Conservation (phyloP, 2,888 invertebrate species). For the Sinodicranocentrus sp. region DNA sequence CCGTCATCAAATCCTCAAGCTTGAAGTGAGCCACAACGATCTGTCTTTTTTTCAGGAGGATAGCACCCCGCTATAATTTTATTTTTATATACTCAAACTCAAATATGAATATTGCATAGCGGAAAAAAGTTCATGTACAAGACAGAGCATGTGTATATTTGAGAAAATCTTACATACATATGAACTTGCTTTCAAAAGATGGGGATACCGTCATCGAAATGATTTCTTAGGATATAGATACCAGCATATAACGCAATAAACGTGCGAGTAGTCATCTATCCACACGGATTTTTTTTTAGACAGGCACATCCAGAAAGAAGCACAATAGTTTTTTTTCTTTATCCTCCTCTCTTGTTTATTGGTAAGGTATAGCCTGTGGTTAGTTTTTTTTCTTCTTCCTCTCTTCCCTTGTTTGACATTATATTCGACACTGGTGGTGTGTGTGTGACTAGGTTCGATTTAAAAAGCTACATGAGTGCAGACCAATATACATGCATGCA, state of each 20-base stretch:
- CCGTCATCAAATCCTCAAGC: too few relatives aligned
- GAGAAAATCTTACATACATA: too few relatives aligned
- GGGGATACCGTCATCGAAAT: slow-evolving; percentile 1
- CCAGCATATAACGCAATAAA: too few relatives aligned
- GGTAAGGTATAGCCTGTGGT: slow-evolving; percentile 55
- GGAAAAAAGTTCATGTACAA: too few relatives aligned
- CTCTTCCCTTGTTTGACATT: slow-evolving; percentile 55
- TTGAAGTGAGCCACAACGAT: too few relatives aligned
- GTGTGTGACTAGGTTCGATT: slow-evolving; percentile 25
- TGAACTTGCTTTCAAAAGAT: too few relatives aligned
- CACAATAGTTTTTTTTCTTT: slow-evolving; percentile 11
- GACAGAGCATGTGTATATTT: too few relatives aligned
- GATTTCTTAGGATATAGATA: background rate
- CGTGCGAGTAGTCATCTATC: background rate
- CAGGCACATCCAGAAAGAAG: slow-evolving; percentile 28
- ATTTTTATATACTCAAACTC: too few relatives aligned
- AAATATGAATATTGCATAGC: too few relatives aligned
- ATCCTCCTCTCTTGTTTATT: slow-evolving; percentile 50
- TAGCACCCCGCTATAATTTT: too few relatives aligned
- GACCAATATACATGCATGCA: background rate
- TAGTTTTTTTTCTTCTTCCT: slow-evolving; percentile 34
- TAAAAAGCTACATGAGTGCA: background rate
- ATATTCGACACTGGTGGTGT: slow-evolving; percentile 47
- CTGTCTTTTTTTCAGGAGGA: too few relatives aligned
- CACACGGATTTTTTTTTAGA: background rate